Percentiles rank a stretch among this genome's conserved stretches.
These are phyloP conservation scores for Nymphalis polychloros DNA, from an alignment of 2,888 invertebrate genomes.

Conservation along the genomic window DNA sequence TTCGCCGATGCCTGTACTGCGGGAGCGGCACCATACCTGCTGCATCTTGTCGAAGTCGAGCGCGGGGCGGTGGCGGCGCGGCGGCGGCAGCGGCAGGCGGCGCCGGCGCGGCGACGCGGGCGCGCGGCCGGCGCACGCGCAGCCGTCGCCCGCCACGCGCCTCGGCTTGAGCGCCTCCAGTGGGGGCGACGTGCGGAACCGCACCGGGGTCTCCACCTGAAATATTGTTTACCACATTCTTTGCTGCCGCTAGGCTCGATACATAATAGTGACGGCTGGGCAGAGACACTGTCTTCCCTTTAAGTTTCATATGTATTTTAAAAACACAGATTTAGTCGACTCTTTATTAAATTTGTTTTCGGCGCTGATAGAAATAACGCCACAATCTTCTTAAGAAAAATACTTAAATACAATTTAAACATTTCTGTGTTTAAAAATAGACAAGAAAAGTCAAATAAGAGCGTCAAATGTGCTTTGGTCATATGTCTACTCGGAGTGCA, in stretches of 20 bases:
- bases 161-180: constrained; percentile 92
- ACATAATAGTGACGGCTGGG: no score
- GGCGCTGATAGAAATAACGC: no score
- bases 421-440: no score
- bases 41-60: constrained; percentile 98
- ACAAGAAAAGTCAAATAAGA: no score
- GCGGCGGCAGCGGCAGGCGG: constrained; percentile 68
- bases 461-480: constrained; percentile 49
- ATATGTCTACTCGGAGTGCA: constrained; percentile 6
- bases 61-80: constrained; percentile 88
- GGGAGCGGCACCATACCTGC: constrained; percentile 83
- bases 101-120: constrained; percentile 73
- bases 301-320: no score
- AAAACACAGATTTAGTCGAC: no score
- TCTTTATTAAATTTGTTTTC: no score
- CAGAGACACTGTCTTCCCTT: no score
- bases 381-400: no score
- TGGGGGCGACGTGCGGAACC: constrained; percentile 95
- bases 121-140: constrained; percentile 70
- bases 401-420: no score
- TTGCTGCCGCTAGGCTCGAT: background rate
- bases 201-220: constrained; percentile 89
- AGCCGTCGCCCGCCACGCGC: constrained; percentile 48
- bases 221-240: constrained; percentile 39
- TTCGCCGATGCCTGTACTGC: no score